A percentile compares a stretch with the other conserved stretches of the same genome.
phyloP scores from a whole-genome alignment of 64 coral and sea anemone genomes.

The Pachyseris speciosa region DNA sequence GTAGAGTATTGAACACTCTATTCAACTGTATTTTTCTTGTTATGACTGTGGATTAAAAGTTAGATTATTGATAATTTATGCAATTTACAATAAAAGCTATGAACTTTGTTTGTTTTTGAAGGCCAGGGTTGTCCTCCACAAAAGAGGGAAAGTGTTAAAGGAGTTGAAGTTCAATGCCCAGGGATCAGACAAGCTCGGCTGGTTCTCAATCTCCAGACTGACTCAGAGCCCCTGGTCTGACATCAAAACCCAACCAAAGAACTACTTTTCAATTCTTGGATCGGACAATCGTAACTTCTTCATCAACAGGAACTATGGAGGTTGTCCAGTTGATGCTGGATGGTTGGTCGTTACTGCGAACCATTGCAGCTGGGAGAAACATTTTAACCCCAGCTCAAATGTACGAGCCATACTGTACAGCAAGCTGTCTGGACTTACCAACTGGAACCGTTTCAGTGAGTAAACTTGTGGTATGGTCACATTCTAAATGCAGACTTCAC shows the following conservation, averaged over 20 bases:
- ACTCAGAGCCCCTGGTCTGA: not conserved
- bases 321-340: not conserved
- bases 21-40: too few species aligned
- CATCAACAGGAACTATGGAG: not conserved
- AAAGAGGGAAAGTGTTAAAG: not conserved
- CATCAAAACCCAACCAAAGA: not conserved
- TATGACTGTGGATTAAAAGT: too few species aligned
- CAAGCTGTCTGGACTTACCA: not conserved
- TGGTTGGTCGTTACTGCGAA: not conserved
- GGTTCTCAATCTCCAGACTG: not conserved
- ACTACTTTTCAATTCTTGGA: not conserved
- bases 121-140: not conserved
- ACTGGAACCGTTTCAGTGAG: not conserved
- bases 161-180: conserved; percentile 23
- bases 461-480: not conserved
- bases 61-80: too few species aligned
- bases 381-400: too few species aligned
- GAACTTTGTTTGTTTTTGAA: too few species aligned
- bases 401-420: not conserved
- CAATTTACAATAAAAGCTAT: too few species aligned
- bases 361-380: not conserved
- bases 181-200: conserved; percentile 30
- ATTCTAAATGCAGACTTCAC: too few species aligned
- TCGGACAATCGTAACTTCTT: not conserved
- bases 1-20: too few species aligned